Evolutionary conservation across 2,797 vertebrate genomes (phyloP).

Genomic region (Lepus townsendii): DNA sequence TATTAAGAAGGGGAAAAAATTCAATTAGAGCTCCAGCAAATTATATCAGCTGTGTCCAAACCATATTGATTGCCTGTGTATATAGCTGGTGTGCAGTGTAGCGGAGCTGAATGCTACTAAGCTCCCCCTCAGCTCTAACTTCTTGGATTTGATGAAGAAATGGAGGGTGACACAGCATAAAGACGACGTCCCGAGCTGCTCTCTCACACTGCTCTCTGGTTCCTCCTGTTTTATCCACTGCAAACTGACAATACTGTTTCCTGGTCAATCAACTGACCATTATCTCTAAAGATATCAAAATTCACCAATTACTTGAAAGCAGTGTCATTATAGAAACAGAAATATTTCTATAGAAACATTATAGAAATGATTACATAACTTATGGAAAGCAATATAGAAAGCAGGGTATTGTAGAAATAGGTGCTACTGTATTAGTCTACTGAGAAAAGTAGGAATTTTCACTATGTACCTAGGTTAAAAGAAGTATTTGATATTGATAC

Average conservation of each 20-base stretch:
- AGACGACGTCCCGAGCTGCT: not conserved
- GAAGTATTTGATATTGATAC: not conserved
- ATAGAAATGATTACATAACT: no score
- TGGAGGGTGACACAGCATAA: not conserved
- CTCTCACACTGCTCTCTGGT: not conserved
- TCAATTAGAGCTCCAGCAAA: constrained; percentile 79
- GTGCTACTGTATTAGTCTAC: not conserved
- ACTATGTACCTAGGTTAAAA: not conserved
- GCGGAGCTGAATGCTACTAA: constrained; percentile 8
- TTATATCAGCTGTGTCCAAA: constrained; percentile 80
- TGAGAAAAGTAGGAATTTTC: constrained; percentile 19
- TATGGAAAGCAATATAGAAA: not conserved
- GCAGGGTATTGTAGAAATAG: not conserved
- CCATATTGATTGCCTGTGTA: constrained; percentile 72
- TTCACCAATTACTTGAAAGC: not conserved
- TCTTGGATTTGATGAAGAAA: constrained; percentile 52
- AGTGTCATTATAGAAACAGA: not conserved
- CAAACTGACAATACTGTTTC: not conserved
- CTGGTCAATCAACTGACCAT: not conserved
- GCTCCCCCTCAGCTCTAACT: not conserved
- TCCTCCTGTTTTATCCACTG: not conserved
- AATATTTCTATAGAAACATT: no score
- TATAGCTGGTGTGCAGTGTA: constrained; percentile 52
- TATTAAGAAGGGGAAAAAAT: constrained; percentile 79
- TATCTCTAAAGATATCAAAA: not conserved